Conservation (phyloP, 2,113 vertebrate genomes). For the Probosciger aterrimus region DNA sequence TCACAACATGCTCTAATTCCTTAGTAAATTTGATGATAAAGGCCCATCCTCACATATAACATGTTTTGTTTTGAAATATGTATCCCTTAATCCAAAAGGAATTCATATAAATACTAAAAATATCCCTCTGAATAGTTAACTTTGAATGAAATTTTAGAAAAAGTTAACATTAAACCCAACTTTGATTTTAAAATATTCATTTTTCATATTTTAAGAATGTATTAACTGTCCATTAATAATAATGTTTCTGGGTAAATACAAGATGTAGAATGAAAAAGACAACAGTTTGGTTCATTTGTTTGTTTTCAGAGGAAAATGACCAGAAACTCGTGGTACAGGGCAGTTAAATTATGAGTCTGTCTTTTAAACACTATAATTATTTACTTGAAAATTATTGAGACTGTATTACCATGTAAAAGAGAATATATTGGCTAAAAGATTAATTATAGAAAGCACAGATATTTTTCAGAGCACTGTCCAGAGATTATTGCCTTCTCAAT, state of each 20-base stretch:
- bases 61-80: not conserved
- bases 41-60: not conserved
- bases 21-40: not conserved
- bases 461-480: not conserved
- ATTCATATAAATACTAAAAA: not conserved
- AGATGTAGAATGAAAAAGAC: not conserved
- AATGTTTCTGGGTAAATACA: not conserved
- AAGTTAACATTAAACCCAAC: not conserved
- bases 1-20: not conserved
- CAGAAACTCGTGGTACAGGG: not conserved
- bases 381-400: not conserved
- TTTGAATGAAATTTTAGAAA: not conserved
- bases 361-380: not conserved
- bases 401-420: not conserved
- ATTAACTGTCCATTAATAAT: not conserved
- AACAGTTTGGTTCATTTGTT: fast-evolving
- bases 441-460: not conserved
- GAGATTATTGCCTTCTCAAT: not conserved
- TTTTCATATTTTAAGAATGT: not conserved
- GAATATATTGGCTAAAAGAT: not conserved
- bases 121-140: not conserved
- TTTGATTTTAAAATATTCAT: not conserved
- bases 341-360: not conserved
- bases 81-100: not conserved
- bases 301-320: not conserved